Conservation (phyloP, 2,797 vertebrate genomes). For the Enteromius radiatus region DNA sequence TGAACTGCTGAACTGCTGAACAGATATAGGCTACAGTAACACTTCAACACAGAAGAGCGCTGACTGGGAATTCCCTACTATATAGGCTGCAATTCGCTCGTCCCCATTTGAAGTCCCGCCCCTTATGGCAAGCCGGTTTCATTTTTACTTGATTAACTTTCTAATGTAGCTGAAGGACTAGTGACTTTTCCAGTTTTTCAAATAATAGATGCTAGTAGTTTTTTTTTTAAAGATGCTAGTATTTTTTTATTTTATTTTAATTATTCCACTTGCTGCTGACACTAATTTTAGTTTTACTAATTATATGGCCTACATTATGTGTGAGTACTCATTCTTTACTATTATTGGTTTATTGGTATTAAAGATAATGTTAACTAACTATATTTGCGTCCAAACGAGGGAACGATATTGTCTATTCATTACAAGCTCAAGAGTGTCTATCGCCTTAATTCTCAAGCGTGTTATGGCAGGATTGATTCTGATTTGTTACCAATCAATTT, state of each 20-base stretch:
- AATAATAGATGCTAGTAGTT: neutral
- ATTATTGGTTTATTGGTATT: no score
- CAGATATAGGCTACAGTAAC: conserved; percentile 65
- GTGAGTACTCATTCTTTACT: neutral
- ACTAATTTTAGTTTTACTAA: neutral
- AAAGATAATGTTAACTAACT: no score
- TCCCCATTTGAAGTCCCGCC: neutral
- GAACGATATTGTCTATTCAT: no score
- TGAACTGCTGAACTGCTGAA: conserved; percentile 50
- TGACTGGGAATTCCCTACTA: conserved; percentile 73
- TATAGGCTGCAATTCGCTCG: conserved; percentile 42
- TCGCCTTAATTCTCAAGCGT: no score
- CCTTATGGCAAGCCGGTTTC: conserved; percentile 2
- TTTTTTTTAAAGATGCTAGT: neutral
- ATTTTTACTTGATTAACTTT: neutral
- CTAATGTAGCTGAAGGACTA: neutral
- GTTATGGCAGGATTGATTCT: no score
- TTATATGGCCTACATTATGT: neutral
- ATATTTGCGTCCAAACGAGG: no score
- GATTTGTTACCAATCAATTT: no score
- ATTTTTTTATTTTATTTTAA: neutral
- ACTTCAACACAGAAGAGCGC: conserved; percentile 48
- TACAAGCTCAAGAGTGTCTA: no score
- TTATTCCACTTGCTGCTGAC: neutral
- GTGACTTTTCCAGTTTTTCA: neutral